phyloP scores from a whole-genome alignment of 2,797 vertebrate genomes.

The Lates japonicus region DNA sequence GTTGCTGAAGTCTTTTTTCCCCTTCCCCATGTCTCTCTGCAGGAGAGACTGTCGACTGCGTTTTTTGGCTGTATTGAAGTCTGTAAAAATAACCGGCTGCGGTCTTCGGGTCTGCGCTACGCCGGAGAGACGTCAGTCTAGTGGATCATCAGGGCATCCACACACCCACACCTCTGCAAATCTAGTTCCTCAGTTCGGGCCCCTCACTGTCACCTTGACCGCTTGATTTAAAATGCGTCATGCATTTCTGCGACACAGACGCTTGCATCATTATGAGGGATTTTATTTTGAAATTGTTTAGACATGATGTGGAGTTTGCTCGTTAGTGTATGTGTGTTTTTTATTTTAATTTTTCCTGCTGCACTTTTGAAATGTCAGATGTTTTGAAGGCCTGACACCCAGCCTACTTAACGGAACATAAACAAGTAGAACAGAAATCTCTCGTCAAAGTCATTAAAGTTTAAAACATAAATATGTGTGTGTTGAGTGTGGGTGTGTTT shows the following conservation, averaged over 20 bases:
- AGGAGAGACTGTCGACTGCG: constrained; percentile 68
- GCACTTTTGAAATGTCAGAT: background rate
- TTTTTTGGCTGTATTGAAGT: constrained; percentile 64
- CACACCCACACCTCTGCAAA: constrained; percentile 55
- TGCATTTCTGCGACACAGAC: background rate
- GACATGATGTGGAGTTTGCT: too few species aligned
- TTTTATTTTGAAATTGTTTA: background rate
- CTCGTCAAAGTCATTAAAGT: background rate
- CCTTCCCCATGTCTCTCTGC: constrained; percentile 33
- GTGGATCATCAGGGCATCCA: constrained; percentile 74
- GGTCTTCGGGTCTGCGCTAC: constrained; percentile 74
- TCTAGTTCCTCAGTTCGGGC: constrained; percentile 44
- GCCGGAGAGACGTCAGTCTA: constrained; percentile 82
- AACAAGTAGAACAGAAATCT: background rate
- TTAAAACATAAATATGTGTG: background rate
- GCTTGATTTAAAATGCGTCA: constrained; percentile 19
- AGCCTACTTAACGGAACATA: background rate
- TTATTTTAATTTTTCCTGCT: too few species aligned
- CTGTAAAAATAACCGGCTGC: constrained; percentile 76
- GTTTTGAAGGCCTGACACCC: background rate
- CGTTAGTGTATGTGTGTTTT: too few species aligned
- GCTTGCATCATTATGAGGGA: background rate
- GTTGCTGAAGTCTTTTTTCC: constrained; percentile 44
- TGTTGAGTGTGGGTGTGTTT: constrained; percentile 35
- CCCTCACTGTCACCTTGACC: constrained; percentile 57